Percentiles rank a stretch among this genome's conserved stretches.
Evolutionary conservation across 2,888 invertebrate genomes (phyloP).

Genomic region (Muscina levida): DNA sequence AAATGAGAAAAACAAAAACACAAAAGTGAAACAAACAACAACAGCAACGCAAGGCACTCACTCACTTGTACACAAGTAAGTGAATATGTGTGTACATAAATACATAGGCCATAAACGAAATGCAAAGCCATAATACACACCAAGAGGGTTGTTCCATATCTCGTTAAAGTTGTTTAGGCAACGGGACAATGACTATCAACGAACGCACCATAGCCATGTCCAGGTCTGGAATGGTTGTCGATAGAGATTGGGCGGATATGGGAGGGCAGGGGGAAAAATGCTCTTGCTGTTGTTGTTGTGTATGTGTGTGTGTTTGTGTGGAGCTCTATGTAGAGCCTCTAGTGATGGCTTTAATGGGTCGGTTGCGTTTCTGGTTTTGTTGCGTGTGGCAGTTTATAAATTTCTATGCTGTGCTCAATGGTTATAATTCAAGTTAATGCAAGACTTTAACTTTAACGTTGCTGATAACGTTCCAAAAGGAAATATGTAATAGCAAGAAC

Average conservation of each 20-base stretch:
- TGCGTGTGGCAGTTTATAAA: constrained; percentile 69
- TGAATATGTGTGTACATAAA: background rate
- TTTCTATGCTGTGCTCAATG: constrained; percentile 54
- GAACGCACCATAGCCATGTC: background rate
- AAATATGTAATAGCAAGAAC: constrained; percentile 16
- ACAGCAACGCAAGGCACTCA: background rate
- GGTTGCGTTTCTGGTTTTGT: constrained; percentile 68
- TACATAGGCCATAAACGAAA: constrained; percentile 33
- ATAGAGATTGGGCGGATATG: no score
- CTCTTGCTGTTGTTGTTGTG: constrained; percentile 7
- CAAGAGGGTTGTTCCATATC: constrained; percentile 47
- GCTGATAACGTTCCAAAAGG: constrained; percentile 28
- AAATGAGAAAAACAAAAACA: constrained; percentile 34
- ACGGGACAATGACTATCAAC: constrained; percentile 10
- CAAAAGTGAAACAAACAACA: background rate
- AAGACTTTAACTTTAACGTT: constrained; percentile 38
- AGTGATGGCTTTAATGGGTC: constrained; percentile 66
- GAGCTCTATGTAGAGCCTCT: constrained; percentile 8
- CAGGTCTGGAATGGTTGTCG: background rate
- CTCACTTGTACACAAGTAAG: no score
- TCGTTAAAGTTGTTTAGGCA: constrained; percentile 36
- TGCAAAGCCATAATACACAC: constrained; percentile 28
- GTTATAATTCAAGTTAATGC: constrained; percentile 57
- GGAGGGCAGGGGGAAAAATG: background rate
- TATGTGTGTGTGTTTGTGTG: constrained; percentile 12